Conservation (phyloP, 53 echinoderm and acorn worm genomes). For the Holothuria leucospilota region DNA sequence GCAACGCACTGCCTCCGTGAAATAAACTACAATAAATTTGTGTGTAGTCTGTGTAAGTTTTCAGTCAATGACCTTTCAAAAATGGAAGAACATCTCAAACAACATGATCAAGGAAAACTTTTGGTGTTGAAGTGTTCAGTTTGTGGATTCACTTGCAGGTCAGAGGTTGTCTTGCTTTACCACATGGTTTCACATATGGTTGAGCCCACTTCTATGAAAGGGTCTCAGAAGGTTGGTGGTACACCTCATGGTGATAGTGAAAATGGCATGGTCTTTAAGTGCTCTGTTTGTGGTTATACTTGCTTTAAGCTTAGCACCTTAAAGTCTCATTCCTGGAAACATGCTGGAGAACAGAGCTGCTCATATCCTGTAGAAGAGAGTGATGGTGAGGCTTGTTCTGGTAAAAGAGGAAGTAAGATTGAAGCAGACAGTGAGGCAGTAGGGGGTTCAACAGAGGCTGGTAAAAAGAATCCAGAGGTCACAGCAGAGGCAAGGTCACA, state of each 20-base stretch:
- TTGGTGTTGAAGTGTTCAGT: slow-evolving; percentile 90
- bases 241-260: background rate
- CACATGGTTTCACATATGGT: slow-evolving; percentile 96
- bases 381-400: slow-evolving; percentile 12
- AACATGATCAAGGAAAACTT: slow-evolving; percentile 72
- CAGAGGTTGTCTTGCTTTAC: slow-evolving; percentile 67
- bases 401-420: slow-evolving; percentile 14
- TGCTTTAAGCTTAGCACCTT: slow-evolving; percentile 95
- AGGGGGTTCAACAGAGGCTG: background rate
- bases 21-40: slow-evolving; percentile 59
- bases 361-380: slow-evolving; percentile 88
- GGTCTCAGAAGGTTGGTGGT: background rate
- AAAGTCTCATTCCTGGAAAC: slow-evolving; percentile 95
- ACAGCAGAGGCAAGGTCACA: background rate
- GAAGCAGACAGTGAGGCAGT: background rate
- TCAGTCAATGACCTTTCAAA: slow-evolving; percentile 54
- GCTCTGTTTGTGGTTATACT: slow-evolving; percentile 87
- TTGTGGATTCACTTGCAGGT: slow-evolving; percentile 85
- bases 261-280: slow-evolving; percentile 65
- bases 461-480: background rate
- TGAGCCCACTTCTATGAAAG: slow-evolving; percentile 11
- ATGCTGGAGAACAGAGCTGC: slow-evolving; percentile 92
- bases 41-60: slow-evolving; percentile 77
- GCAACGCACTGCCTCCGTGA: slow-evolving; percentile 56
- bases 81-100: slow-evolving; percentile 77